Conservation (phyloP, 1,140 invertebrate species). For the Caenorhabditis inopinata region DNA sequence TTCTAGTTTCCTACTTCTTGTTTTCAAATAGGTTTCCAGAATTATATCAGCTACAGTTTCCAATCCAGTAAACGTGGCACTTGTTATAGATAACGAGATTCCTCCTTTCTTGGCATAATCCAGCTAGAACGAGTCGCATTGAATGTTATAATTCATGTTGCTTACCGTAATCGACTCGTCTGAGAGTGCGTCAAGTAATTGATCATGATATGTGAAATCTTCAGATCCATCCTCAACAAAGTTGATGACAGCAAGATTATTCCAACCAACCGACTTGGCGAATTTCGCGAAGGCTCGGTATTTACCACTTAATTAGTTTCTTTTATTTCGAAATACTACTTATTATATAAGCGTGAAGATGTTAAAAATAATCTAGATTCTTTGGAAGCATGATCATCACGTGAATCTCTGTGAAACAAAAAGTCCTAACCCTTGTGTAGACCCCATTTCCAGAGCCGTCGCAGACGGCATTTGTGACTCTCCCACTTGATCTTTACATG, state of each 20-base stretch:
- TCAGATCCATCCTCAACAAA: not conserved
- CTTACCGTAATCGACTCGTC: not conserved
- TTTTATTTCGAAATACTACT: not conserved
- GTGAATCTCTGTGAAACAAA: too few species aligned
- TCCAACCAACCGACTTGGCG: conserved; percentile 14
- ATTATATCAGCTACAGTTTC: not conserved
- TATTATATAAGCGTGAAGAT: not conserved
- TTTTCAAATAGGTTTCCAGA: not conserved
- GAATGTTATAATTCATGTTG: not conserved
- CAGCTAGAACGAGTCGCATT: not conserved
- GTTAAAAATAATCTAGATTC: not conserved
- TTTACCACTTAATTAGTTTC: not conserved
- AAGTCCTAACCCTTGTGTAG: not conserved
- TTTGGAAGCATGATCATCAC: too few species aligned
- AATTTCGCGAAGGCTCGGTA: conserved; percentile 2
- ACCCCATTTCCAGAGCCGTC: conserved; percentile 6
- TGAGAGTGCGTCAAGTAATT: not conserved
- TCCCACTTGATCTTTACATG: conserved; percentile 19
- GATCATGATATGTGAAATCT: conserved; percentile 20
- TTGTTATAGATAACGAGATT: not conserved
- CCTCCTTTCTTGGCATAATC: conserved; percentile 9
- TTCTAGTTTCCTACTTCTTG: not conserved
- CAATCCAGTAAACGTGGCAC: not conserved
- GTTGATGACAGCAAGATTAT: conserved; percentile 1
- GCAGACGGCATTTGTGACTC: conserved; percentile 3